Evolutionary conservation across 1,140 invertebrate species (phyloP).

Genomic region (Drosophila nannoptera): DNA sequence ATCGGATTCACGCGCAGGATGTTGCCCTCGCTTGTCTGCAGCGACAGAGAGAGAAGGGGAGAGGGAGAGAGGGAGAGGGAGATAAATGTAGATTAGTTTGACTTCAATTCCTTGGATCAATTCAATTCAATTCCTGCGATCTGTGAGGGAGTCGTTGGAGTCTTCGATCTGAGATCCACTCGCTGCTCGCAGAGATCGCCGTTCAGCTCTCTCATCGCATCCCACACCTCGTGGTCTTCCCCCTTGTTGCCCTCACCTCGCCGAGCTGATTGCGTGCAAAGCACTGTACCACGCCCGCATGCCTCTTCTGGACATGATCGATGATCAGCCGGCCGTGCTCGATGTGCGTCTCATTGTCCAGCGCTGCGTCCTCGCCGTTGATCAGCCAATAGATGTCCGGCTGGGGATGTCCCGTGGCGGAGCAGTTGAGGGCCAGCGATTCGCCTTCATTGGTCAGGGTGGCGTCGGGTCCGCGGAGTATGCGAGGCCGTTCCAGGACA

Average conservation of each 20-base stretch:
- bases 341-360: constrained; percentile 81
- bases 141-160: no score
- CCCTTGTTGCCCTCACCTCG: no score
- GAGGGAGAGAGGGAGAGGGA: neutral
- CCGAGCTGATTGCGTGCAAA: constrained; percentile 91
- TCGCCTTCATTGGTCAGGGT: constrained; percentile 84
- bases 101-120: no score
- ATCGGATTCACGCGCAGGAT: constrained; percentile 87
- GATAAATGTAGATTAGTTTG: no score
- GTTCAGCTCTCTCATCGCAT: no score
- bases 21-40: constrained; percentile 80
- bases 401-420: constrained; percentile 84
- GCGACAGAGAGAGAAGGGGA: no score
- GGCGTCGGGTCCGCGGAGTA: constrained; percentile 81
- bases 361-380: constrained; percentile 85
- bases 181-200: no score
- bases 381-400: constrained; percentile 90
- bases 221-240: no score
- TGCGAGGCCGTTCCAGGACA: constrained; percentile 82
- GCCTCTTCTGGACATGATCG: constrained; percentile 80
- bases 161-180: no score
- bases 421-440: constrained; percentile 84
- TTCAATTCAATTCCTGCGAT: no score
- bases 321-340: constrained; percentile 82
- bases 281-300: constrained; percentile 93